Conservation (phyloP, 1,140 invertebrate genomes). For the Drosophila equinoxialis region DNA sequence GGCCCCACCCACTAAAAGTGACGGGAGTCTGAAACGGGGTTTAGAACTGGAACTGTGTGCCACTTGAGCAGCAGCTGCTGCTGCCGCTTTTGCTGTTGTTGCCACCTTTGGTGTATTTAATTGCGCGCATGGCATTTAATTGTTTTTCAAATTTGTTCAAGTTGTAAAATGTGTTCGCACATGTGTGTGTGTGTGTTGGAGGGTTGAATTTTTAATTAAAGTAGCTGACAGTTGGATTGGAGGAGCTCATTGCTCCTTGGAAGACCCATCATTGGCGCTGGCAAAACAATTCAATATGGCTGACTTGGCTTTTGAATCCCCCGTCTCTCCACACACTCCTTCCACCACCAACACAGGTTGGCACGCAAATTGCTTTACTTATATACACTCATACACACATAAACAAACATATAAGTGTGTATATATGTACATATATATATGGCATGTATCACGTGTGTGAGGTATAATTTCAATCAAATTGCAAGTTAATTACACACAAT, state of each 20-base stretch:
- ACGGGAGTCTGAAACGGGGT: not conserved
- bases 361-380: conserved; percentile 71
- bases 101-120: conserved; percentile 81
- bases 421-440: not conserved
- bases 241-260: conserved; percentile 57
- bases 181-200: conserved; percentile 47
- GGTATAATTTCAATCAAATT: conserved; percentile 80
- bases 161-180: conserved; percentile 61
- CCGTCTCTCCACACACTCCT: not conserved
- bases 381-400: conserved; percentile 21
- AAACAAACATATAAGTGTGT: too few relatives aligned
- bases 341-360: conserved; percentile 21
- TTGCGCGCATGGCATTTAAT: conserved; percentile 82
- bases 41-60: conserved; percentile 26
- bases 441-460: conserved; percentile 30
- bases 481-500: conserved; percentile 78
- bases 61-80: conserved; percentile 65
- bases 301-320: conserved; percentile 32
- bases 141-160: conserved; percentile 82
- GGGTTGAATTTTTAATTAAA: conserved; percentile 82
- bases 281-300: conserved; percentile 67
- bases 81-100: conserved; percentile 40
- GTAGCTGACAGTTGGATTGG: conserved; percentile 48
- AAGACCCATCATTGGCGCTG: conserved; percentile 38
- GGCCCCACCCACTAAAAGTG: conserved; percentile 28